A percentile compares a stretch with the other conserved stretches of the same genome.
These are phyloP conservation scores for Crocidura indochinensis DNA, from an alignment of 2,797 vertebrate genomes.

Conservation along the genomic window DNA sequence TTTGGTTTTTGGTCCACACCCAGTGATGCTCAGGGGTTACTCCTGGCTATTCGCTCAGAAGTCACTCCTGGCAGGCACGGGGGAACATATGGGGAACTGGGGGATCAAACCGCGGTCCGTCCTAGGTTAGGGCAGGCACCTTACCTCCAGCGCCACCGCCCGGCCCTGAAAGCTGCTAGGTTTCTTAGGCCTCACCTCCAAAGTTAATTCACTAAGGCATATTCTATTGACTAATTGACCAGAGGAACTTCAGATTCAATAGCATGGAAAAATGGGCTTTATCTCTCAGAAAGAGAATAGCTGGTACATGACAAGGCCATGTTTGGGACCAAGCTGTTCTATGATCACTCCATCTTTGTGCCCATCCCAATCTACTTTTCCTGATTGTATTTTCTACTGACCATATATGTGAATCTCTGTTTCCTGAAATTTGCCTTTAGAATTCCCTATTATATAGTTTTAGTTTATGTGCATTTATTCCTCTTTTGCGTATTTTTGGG, in stretches of 20 bases:
- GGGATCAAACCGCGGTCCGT: no score
- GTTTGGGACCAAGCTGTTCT: background rate
- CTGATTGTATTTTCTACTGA: background rate
- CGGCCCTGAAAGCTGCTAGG: no score
- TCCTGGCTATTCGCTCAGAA: no score
- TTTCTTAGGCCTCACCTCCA: background rate
- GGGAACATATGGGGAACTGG: no score
- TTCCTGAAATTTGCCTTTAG: constrained; percentile 17
- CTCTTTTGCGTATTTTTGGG: background rate
- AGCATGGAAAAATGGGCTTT: background rate
- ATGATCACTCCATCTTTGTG: background rate
- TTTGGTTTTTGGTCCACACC: no score
- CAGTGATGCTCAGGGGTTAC: no score
- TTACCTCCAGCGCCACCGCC: no score
- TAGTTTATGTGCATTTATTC: background rate
- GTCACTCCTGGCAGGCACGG: no score
- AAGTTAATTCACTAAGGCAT: background rate
- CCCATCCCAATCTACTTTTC: background rate
- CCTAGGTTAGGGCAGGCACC: no score
- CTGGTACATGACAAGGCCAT: background rate
- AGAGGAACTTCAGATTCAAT: background rate
- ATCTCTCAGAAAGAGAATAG: background rate
- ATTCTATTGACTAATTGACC: background rate
- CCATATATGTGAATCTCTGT: background rate
- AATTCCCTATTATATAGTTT: background rate